Base-by-base conservation (phyloP, 2,113 vertebrate species). In the Pangasianodon hypophthalmus region DNA sequence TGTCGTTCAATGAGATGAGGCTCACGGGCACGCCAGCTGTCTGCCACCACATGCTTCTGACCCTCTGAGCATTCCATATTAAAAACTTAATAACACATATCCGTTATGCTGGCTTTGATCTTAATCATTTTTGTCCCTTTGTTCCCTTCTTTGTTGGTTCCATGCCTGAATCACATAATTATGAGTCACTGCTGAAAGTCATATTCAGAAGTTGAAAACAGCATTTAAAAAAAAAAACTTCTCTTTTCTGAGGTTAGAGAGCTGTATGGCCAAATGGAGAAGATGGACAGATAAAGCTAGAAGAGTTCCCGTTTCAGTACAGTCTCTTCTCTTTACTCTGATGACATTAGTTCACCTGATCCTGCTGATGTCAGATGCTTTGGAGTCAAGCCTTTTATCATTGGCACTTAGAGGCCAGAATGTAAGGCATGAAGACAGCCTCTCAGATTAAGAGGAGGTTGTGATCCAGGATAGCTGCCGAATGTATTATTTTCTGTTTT, bases 1-100 rank as follows among this genome's bases (percentile, higher is more conserved):
- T 90, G 87, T 90, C 90, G 88, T 90, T 93, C 91, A 92, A 73
- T 67, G 71, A 91, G 84, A 93, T 88, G 90, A 92, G 87, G 87
- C 81, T 88, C 46, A 87, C 69, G 75, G 75, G 87, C 88, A 87
- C 89, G 48, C 44, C 73, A 52, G 41, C 86, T 32, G 48, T 81
- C 26, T 75, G 60, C 58, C 73, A 19, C 75, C 29, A 29, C 26
- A 50, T 11, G 77, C 41, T 87, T 85, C 87, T 69, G 88, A 32
- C 86, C 91, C 87, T 60, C 11, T 16, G 44, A 92, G 90, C 71
- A 60, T 26, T 54, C 37, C 84, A 88, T 89, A 91, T 92, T 90
- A 90, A 91, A 88, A 92, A 88, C 81, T 82, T 90, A 91, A 90
- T 91, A 90, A 90, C 69, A 89, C 71, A 54, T 88, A 90, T 90